phyloP scores from a whole-genome alignment of 2,113 vertebrate species.

The Hippolais icterina region DNA sequence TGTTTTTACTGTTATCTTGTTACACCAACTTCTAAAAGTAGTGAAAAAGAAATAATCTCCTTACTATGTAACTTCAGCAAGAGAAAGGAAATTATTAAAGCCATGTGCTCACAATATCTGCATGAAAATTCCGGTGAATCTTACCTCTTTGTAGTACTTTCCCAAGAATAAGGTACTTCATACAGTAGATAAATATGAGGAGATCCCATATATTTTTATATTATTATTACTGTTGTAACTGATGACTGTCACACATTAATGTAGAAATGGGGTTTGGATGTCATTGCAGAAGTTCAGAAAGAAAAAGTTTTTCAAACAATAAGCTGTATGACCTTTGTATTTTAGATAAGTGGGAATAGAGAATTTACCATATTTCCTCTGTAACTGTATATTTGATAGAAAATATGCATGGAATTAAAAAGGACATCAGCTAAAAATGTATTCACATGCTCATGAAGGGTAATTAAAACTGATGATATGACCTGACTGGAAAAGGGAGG shows the following conservation, averaged over 20 bases:
- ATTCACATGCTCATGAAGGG: neutral
- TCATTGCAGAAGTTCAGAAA: neutral
- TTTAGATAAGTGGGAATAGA: neutral
- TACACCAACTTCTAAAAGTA: neutral
- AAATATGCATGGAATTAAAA: neutral
- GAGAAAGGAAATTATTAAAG: neutral
- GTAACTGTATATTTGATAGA: neutral
- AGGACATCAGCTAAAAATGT: neutral
- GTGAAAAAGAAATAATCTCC: neutral
- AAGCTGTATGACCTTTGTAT: neutral
- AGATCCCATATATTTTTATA: neutral
- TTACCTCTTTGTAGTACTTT: neutral
- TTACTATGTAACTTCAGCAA: neutral
- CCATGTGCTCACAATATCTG: neutral
- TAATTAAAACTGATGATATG: constrained; percentile 10
- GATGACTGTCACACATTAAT: neutral
- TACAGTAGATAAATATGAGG: neutral
- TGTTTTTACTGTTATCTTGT: neutral
- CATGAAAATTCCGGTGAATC: neutral
- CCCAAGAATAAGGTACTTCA: neutral
- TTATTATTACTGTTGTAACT: neutral
- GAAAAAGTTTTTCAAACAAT: neutral
- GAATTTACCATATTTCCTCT: neutral
- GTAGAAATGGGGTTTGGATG: neutral
- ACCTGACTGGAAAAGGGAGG: neutral